These are phyloP conservation scores for Cyphomyrus plagiostoma DNA, from an alignment of 2,113 vertebrate genomes.

Conservation along the genomic window DNA sequence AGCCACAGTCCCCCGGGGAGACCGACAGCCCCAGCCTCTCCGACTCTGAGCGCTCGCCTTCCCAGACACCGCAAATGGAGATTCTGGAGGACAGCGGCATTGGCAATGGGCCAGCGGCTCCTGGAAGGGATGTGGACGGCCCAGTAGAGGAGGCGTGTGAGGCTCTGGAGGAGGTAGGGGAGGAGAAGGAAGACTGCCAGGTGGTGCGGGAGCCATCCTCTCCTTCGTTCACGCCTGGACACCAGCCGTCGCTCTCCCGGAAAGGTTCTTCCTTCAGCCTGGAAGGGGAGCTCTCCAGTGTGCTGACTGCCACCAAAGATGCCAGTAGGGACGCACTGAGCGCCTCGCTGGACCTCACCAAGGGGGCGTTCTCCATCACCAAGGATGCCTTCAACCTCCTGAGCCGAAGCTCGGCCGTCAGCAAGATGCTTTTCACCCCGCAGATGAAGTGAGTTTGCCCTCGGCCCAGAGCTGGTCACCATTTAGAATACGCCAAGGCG, in stretches of 20 bases:
- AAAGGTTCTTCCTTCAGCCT: constrained; percentile 66
- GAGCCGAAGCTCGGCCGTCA: constrained; percentile 81
- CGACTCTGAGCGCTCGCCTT: constrained; percentile 71
- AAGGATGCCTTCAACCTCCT: constrained; percentile 84
- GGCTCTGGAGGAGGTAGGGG: constrained; percentile 65
- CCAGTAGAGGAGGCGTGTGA: constrained; percentile 73
- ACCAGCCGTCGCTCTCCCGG: constrained; percentile 41
- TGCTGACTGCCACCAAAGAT: constrained; percentile 81
- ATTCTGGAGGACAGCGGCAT: constrained; percentile 51
- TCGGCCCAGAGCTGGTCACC: neutral
- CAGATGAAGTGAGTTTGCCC: constrained; percentile 65
- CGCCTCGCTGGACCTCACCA: constrained; percentile 85
- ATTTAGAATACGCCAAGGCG: neutral
- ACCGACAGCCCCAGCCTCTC: constrained; percentile 84
- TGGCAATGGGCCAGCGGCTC: constrained; percentile 36
- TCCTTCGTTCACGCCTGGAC: constrained; percentile 43
- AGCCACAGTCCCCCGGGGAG: constrained; percentile 66
- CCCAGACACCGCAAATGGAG: constrained; percentile 13
- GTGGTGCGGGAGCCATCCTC: constrained; percentile 33
- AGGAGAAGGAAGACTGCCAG: constrained; percentile 36
- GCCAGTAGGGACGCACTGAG: constrained; percentile 85
- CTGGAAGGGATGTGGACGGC: constrained; percentile 53
- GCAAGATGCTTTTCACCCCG: constrained; percentile 76
- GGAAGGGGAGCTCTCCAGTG: constrained; percentile 81
- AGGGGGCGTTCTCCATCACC: constrained; percentile 86